Evolutionary conservation across 2,113 vertebrate species (phyloP), one percentile per base, ranked within the genome.

Genomic region (Nothocercus julius): DNA sequence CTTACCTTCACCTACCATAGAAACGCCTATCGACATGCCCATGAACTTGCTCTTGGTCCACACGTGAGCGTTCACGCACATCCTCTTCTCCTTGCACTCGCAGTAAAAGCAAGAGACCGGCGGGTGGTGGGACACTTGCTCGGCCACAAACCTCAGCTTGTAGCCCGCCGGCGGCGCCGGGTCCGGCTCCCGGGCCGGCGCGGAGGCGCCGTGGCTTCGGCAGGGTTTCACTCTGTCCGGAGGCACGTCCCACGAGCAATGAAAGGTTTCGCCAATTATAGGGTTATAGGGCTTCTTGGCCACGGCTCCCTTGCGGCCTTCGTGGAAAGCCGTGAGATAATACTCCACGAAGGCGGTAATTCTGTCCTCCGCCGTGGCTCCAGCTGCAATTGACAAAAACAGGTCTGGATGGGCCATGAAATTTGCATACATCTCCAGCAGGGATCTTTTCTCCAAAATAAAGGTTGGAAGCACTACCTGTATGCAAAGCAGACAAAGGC

Each of bases 1-100:
- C 98, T 98, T 98, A 99, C 99, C 99, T 98, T 99, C 99, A 77
- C 99, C 99, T 36, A 99, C 98, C 99, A 99, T 99, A 82, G 99
- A 99, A 96, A 99, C 99, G 49, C 99, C 99, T 96, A 99, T 98
- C 8, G 99, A 99, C 99, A 99, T 99, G 76, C 99, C 99, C 99
- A 99, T 98, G 97, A 99, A 99, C 98, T 99, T 99, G 99, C 99
- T 99, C 97, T 99, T 99, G 97, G 99, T 99, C 99, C 99, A 99
- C 7, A 99, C 97, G 1, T 99, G 98, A 40, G 98, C 97, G 73
- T 98, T 99, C 92, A 99, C 98, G 9, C 99, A 99, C 97, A 99
- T 98, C 78, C 97, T 98, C 97, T 98, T 98, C 97, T 99, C 99
- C 75, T 97, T 98, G 97, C 99, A 99, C 97, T 99, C 99, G 42